Evolutionary conservation across 2,797 vertebrate species (phyloP).

Genomic region (Artibeus lituratus): DNA sequence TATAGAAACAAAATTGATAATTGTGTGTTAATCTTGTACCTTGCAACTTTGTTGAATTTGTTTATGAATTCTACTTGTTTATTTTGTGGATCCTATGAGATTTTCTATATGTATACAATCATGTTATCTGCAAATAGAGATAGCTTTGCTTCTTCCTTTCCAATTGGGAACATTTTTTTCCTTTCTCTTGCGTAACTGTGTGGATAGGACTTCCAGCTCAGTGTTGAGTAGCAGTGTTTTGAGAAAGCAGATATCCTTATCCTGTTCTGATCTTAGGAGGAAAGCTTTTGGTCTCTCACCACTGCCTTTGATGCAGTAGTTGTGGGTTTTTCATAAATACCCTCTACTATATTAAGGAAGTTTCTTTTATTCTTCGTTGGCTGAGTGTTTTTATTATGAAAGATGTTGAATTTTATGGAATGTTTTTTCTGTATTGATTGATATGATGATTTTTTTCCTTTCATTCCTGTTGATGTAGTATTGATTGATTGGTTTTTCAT

Average conservation of each 20-base stretch:
- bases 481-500: not conserved
- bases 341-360: not conserved
- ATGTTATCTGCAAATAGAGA: not conserved
- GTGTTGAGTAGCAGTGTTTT: not conserved
- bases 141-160: not conserved
- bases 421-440: not conserved
- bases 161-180: not conserved
- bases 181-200: not conserved
- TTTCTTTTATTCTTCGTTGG: not conserved
- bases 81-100: not conserved
- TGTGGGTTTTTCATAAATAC: not conserved
- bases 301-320: not conserved
- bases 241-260: not conserved
- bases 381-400: not conserved
- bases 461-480: not conserved
- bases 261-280: not conserved
- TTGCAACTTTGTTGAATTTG: not conserved
- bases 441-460: not conserved
- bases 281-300: not conserved
- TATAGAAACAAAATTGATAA: constrained; percentile 4
- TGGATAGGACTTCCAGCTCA: not conserved
- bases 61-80: not conserved
- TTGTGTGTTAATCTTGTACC: not conserved
- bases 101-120: not conserved
- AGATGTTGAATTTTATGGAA: not conserved